Base-by-base conservation (phyloP, 2,888 invertebrate species). In the Drosophila paranaensis region DNA sequence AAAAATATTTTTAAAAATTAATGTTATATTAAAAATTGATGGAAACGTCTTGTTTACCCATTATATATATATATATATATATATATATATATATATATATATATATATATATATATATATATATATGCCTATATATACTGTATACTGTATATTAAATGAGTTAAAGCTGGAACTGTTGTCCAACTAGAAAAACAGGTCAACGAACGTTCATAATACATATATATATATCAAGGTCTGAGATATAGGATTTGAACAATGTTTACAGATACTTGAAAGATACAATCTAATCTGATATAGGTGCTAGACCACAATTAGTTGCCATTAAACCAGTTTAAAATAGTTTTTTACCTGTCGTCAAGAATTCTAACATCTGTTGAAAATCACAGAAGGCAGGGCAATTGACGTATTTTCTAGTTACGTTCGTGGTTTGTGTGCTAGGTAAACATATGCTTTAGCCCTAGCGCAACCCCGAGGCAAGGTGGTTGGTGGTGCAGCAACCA, bases 321-420 rank as follows among this genome's bases (percentile, higher is more conserved):
- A 53, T 9, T 48, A 46, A 53, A 46, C 16, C 14, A 43, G 37
- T 45, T 68, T 3, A 33, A 48, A 53, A 60, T 46, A 30, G 42
- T 46, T 45, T 35, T 11, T 30, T 81, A 71, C 71, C 71, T 77
- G 74, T 35, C 27, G 33, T 16, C 30, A 60, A 46, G 16, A 55
- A 10, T 5, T 27, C 35, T 2, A 66, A 81, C 84, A 83, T 81
- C 75, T 86, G 83, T 64, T 72, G 11, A 25, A 60, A 79, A 71
- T 79, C 77, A 25, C 71, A 81, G 50, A 37, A 50, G 43, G 62
- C 40, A 27, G 55, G 35, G 16, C 39, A 20, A 39, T 37, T 71
- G 72, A 75, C 75, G 67, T 67, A 35, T 11, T 35, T 51, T 42
- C 8, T 56, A 45, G 39, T 53, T 50, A 48, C 60, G 56, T 30